Evolutionary conservation across 2,888 invertebrate species (phyloP), one percentile per base, ranked within the genome.

Genomic region (Acanthosepion lycidas): DNA sequence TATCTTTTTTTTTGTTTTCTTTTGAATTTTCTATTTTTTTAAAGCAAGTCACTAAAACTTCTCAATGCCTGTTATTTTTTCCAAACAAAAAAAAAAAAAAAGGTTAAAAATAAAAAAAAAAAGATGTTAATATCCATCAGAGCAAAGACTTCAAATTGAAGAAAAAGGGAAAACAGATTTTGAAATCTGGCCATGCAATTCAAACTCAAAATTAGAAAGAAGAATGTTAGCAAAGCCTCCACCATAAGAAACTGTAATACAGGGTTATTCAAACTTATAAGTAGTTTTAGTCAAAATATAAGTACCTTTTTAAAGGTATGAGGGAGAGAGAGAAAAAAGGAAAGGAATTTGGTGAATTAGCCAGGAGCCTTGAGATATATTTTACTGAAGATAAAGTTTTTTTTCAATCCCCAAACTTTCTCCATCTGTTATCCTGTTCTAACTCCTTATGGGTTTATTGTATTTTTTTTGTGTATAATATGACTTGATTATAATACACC

Each of bases 1-100:
- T 18, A 78, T 15, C n/a, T n/a, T 0, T 3, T 42, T 1, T n/a
- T 78, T n/a, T 78, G 8, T 78, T 28, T 28, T 23, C 28, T 78
- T 78, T 78, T 78, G 78, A n/a, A 33, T n/a, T n/a, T n/a, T 78
- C 12, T 78, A 4, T 8, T 78, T 78, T 78, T 78, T 78, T n/a
- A 78, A 78, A 78, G n/a, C n/a, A n/a, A n/a, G 78, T 78, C 78
- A 78, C n/a, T 78, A n/a, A 78, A 78, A n/a, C n/a, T 78, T 78
- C 12, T 78, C n/a, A n/a, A 78, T 33, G 78, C 78, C n/a, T 23
- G 23, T 78, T 33, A 78, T 15, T 78, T n/a, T 33, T n/a, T n/a
- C 26, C 51, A 23, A 55, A 55, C 20, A 55, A 15, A n/a, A 78
- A 12, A 55, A 15, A n/a, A 78, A 12, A n/a, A 78, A n/a, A n/a